Evolutionary conservation across 2,113 vertebrate species (phyloP).

Genomic region (Struthidea cinerea): DNA sequence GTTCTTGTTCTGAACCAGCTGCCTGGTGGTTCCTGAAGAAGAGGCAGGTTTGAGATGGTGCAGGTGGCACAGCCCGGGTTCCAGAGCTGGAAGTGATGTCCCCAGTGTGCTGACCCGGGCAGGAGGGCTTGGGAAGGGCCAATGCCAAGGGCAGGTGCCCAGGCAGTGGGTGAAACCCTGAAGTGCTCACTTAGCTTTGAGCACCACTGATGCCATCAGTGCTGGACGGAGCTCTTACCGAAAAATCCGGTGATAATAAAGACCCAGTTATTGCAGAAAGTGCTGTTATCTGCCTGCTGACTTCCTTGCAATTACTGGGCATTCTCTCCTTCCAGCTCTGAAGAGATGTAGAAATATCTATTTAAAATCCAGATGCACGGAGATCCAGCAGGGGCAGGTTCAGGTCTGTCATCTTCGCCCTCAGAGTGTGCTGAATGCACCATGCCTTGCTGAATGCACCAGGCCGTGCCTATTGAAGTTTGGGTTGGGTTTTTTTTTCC

Average conservation of each 20-base stretch:
- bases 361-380: not conserved
- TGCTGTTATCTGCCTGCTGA: not conserved
- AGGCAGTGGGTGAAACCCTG: too few relatives aligned
- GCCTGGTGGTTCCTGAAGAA: not conserved
- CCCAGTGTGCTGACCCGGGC: not conserved
- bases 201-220: rapidly evolving
- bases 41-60: not conserved
- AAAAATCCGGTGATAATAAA: not conserved
- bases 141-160: not conserved
- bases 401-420: not conserved
- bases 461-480: not conserved
- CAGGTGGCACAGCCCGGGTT: not conserved
- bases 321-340: rapidly evolving
- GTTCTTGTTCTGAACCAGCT: not conserved
- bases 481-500: rapidly evolving
- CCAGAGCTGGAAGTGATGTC: not conserved
- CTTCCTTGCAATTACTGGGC: not conserved
- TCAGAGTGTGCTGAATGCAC: not conserved
- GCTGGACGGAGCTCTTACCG: not conserved
- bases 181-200: not conserved
- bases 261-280: not conserved
- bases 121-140: not conserved
- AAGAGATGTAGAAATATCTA: not conserved
- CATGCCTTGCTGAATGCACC: not conserved
- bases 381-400: not conserved